Evolutionary conservation across 1,140 invertebrate genomes (phyloP).

Genomic region (Atopsyche davidsoni): DNA sequence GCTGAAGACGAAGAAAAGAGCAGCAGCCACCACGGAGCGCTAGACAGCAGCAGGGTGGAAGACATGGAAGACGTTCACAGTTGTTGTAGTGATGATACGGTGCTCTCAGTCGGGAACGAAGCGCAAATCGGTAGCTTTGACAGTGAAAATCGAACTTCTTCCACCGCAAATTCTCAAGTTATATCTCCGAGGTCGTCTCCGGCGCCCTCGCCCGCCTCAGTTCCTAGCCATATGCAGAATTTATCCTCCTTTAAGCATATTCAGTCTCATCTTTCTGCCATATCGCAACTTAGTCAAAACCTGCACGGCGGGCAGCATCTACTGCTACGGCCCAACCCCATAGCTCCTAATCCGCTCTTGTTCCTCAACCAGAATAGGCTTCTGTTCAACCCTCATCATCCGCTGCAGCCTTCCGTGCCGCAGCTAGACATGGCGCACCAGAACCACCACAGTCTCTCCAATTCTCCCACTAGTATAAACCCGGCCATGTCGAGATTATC

Average conservation of each 20-base stretch:
- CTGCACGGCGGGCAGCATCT: conserved; percentile 41
- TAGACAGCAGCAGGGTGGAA: conserved; percentile 34
- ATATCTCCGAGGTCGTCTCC: conserved; percentile 25
- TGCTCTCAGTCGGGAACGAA: conserved; percentile 61
- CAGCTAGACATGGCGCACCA: conserved; percentile 22
- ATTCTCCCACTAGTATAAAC: conserved; percentile 24
- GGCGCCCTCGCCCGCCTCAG: conserved; percentile 27
- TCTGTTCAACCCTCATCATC: conserved; percentile 37
- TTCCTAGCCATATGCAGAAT: conserved; percentile 28
- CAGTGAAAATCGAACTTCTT: conserved; percentile 28
- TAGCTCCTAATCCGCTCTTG: conserved; percentile 46
- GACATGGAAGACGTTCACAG: conserved; percentile 48
- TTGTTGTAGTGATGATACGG: conserved; percentile 60
- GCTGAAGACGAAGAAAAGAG: conserved; percentile 37
- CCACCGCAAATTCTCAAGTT: conserved; percentile 27
- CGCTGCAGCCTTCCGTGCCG: conserved; percentile 10
- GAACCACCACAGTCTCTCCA: conserved; percentile 26
- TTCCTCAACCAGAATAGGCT: conserved; percentile 45
- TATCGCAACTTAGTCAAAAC: conserved; percentile 51
- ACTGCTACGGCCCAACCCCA: conserved; percentile 42
- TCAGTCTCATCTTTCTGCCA: conserved; percentile 53
- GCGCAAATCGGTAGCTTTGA: conserved; percentile 35
- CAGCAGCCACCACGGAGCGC: conserved; percentile 22
- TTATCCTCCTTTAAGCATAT: conserved; percentile 53
- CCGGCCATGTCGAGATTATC: conserved; percentile 23